Percentiles rank a stretch among this genome's conserved stretches.
These are phyloP conservation scores for Drosophila mulleri DNA, from an alignment of 2,888 invertebrate genomes.

Conservation along the genomic window DNA sequence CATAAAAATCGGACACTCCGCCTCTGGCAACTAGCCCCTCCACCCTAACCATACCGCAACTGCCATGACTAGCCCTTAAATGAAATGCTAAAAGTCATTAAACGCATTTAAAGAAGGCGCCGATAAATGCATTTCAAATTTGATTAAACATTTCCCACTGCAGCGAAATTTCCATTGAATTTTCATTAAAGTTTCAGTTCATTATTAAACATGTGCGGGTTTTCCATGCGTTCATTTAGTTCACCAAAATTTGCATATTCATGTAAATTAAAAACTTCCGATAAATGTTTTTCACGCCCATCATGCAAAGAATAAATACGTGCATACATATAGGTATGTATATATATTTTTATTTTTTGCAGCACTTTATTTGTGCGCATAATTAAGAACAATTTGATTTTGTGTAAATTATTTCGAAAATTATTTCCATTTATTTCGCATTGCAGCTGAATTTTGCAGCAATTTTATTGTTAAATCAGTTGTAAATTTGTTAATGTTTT, in stretches of 20 bases:
- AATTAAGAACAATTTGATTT: constrained; percentile 60
- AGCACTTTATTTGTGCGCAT: constrained; percentile 51
- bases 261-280: constrained; percentile 74
- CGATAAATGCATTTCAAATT: constrained; percentile 36
- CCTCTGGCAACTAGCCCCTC: neutral
- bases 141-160: constrained; percentile 33
- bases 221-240: constrained; percentile 28
- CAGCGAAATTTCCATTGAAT: constrained; percentile 43
- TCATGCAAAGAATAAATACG: constrained; percentile 3
- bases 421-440: constrained; percentile 50
- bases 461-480: constrained; percentile 76
- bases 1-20: constrained; percentile 54
- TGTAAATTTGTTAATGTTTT: constrained; percentile 67
- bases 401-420: constrained; percentile 42
- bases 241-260: constrained; percentile 49
- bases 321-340: neutral
- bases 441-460: constrained; percentile 10
- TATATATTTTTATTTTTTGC: neutral
- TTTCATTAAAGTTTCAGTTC: constrained; percentile 47
- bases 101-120: constrained; percentile 52
- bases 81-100: constrained; percentile 61
- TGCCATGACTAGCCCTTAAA: constrained; percentile 36
- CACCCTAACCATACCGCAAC: neutral
- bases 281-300: constrained; percentile 37
- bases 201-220: constrained; percentile 41